Base-by-base conservation (phyloP, 2,888 invertebrate species). In the Torymus aiolomorphi region DNA sequence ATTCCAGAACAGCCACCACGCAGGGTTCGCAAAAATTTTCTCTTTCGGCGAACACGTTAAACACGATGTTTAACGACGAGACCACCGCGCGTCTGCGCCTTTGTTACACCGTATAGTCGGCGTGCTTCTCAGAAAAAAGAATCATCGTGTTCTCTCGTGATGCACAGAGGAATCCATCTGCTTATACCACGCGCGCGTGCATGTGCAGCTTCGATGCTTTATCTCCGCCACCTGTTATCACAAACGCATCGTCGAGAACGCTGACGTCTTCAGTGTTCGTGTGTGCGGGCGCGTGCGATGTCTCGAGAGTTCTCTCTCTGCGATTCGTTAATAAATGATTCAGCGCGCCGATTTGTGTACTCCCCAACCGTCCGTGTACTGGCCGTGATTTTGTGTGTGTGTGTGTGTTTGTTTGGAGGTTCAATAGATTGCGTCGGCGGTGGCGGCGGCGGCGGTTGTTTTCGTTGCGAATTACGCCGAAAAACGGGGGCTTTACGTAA, bases 211-310 rank as follows among this genome's bases (percentile, higher is more conserved):
- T 62, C 24, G 24, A 11, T 24, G 18, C 63, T 72, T 59, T 14
- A 57, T 66, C 66, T 61, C 52, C 42, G 67, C 59, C 75, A 75
- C 75, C 67, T 75, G 75, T 67, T 67, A 67, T 67, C 52, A 59
- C 75, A 67, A 61, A 75, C 67, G 57, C 65, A 42, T 20, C 49
- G 20, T 49, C 54, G 63, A 12, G 49, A 2, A 3, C 24, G 24
- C 24, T 65, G 56, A 65, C 42, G 56, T 65, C 57, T 57, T 62
- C 73, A 24, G n/a, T 52, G 51, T 24, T 2, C 24, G 10, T 10
- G 13, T 49, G 1, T 49, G 12, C 11, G n/a, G n/a, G n/a, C n/a
- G n/a, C n/a, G n/a, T n/a, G 18, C 24, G 24, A 65, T 51, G 51
- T 2, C 54, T n/a, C 51, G 66, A 18, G 11, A 52, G 13, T 13